A percentile compares a stretch with the other conserved stretches of the same genome.
phyloP scores from a whole-genome alignment of 2,888 invertebrate genomes.

The Ophioninae sp. region DNA sequence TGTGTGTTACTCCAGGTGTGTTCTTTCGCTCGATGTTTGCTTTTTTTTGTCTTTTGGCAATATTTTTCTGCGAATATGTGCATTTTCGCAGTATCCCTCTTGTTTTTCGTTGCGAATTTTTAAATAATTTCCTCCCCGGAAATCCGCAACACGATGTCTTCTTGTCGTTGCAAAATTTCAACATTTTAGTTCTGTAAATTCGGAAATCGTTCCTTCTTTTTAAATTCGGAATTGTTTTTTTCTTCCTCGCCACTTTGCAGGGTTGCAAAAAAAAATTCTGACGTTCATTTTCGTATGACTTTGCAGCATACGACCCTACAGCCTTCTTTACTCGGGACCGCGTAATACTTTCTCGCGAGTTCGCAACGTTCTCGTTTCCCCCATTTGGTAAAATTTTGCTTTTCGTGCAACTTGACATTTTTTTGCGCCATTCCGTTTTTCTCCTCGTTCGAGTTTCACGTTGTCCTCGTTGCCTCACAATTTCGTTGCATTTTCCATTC shows the following conservation, averaged over 20 bases:
- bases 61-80: background rate
- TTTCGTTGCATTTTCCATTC: constrained; percentile 13
- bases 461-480: background rate
- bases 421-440: background rate
- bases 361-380: background rate
- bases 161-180: no score
- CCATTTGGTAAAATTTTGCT: background rate
- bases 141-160: no score
- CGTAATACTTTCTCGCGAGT: background rate
- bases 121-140: no score
- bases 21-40: constrained; percentile 22
- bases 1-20: constrained; percentile 66
- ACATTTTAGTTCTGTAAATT: no score
- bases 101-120: no score
- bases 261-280: background rate
- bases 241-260: background rate
- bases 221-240: background rate
- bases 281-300: background rate
- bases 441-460: no score
- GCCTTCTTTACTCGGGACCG: background rate
- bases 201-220: background rate
- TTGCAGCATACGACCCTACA: background rate
- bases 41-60: constrained; percentile 38
- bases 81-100: background rate
- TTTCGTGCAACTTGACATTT: background rate